Conservation (phyloP, 2,113 vertebrate genomes). For the Geothlypis trichas region DNA sequence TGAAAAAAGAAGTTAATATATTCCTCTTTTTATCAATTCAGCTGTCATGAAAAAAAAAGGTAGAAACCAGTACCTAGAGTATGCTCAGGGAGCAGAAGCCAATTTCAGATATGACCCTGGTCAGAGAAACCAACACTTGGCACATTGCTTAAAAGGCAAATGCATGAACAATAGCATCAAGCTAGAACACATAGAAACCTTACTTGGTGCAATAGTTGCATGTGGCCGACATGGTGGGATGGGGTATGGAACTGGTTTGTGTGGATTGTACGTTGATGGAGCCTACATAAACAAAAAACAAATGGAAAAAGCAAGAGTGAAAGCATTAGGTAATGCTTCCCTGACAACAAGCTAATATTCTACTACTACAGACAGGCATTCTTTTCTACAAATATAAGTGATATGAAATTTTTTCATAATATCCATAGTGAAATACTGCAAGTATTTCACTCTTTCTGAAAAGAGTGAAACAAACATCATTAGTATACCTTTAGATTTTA, state of each 20-base stretch:
- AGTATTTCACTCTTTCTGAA: background rate
- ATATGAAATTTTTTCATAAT: background rate
- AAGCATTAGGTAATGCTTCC: background rate
- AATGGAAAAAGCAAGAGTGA: conserved; percentile 18
- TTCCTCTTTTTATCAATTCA: background rate
- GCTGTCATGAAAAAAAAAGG: background rate
- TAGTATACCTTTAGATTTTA: background rate
- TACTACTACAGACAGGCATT: background rate
- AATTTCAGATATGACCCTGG: background rate
- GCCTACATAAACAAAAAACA: conserved; percentile 74
- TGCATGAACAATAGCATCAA: background rate
- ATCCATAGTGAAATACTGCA: background rate
- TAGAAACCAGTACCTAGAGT: background rate
- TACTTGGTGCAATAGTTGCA: conserved; percentile 97
- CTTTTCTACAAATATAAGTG: background rate
- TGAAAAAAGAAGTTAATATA: background rate
- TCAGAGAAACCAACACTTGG: background rate
- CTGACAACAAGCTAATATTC: background rate
- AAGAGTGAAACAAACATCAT: background rate
- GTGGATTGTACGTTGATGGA: conserved; percentile 93
- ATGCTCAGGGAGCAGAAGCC: background rate
- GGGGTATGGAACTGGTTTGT: conserved; percentile 95
- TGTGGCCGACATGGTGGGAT: conserved; percentile 96
- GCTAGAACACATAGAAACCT: conserved; percentile 58
- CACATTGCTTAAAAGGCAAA: background rate